Evolutionary conservation across 30 jellyfish, hydroid and myxozoan species (phyloP).

Genomic region (Phacellophora camtschatica): DNA sequence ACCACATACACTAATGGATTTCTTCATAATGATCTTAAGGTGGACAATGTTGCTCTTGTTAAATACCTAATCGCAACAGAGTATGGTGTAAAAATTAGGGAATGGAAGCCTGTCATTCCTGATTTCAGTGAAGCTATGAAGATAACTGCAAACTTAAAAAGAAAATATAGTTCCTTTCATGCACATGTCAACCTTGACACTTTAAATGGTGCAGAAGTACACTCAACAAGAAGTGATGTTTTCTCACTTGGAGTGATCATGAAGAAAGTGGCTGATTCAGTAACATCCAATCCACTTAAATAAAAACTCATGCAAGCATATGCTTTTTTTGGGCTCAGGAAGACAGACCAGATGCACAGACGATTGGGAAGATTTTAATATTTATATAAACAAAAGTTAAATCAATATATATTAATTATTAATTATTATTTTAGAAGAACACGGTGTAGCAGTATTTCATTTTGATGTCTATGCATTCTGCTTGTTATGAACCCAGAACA

Average conservation of each 20-base stretch:
- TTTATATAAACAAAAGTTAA: too few relatives aligned
- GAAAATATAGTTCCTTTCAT: neutral
- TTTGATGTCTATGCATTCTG: too few relatives aligned
- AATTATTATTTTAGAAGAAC: too few relatives aligned
- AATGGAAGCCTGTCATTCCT: neutral
- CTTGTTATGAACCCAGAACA: too few relatives aligned
- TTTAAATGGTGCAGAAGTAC: neutral
- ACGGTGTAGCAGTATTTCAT: too few relatives aligned
- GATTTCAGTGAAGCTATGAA: neutral
- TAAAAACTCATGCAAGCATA: too few relatives aligned
- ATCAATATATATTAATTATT: too few relatives aligned
- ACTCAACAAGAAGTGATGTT: neutral
- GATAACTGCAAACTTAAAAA: neutral
- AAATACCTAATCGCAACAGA: neutral
- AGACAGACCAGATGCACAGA: too few relatives aligned
- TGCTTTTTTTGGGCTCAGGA: too few relatives aligned
- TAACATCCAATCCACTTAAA: too few relatives aligned
- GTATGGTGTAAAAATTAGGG: neutral
- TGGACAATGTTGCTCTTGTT: neutral
- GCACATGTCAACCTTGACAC: neutral
- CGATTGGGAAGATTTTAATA: too few relatives aligned
- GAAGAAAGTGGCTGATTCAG: neutral
- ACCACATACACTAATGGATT: constrained; percentile 4
- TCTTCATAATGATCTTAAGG: neutral
- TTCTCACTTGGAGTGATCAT: neutral